Percentiles rank a stretch among this genome's conserved stretches.
These are phyloP conservation scores for Rynchops niger DNA, from an alignment of 2,113 vertebrate genomes.

Conservation along the genomic window DNA sequence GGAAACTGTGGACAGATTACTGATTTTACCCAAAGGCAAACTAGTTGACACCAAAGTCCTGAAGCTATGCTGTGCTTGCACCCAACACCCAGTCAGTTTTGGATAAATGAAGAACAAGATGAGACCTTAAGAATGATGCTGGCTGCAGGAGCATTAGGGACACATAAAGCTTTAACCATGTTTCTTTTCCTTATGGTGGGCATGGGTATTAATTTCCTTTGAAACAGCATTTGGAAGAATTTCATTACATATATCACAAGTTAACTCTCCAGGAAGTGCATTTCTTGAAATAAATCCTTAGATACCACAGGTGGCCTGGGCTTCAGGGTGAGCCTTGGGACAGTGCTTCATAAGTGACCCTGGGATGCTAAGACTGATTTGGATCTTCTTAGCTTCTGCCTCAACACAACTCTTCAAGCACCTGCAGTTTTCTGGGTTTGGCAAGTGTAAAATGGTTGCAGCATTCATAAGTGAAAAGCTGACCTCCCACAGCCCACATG, in stretches of 20 bases:
- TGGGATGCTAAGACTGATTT: not conserved
- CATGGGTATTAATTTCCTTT: not conserved
- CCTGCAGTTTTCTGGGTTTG: not conserved
- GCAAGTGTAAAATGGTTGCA: not conserved
- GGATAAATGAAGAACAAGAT: not conserved
- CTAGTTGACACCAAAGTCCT: not conserved
- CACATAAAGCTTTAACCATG: not conserved
- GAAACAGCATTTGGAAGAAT: not conserved
- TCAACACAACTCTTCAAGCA: not conserved
- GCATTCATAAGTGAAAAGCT: not conserved
- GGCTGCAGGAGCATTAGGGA: not conserved
- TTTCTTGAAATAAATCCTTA: not conserved
- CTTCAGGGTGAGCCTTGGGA: not conserved
- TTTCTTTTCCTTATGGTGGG: not conserved
- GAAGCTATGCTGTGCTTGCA: not conserved
- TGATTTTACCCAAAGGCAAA: not conserved
- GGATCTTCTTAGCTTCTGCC: not conserved
- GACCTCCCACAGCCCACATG: fast-evolving
- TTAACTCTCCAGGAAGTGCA: not conserved
- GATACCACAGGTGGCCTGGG: not conserved
- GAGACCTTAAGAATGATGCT: not conserved
- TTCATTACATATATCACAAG: not conserved
- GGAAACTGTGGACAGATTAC: not conserved
- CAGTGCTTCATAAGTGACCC: not conserved
- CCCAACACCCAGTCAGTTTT: not conserved